Evolutionary conservation across 2,888 invertebrate species (phyloP).

Genomic region (Seira sanloemensis): DNA sequence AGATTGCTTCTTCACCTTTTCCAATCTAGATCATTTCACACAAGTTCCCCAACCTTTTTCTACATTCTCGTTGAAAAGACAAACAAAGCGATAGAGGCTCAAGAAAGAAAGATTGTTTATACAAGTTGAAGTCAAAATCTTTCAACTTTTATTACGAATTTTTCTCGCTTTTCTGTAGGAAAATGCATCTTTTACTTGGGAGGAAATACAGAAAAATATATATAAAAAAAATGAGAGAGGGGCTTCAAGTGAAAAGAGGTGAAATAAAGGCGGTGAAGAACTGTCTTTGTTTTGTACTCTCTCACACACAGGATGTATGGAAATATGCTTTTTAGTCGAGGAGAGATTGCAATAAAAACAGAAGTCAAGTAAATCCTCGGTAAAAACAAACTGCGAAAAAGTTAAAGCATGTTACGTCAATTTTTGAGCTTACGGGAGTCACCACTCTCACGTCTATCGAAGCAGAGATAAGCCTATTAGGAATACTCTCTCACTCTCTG

Average conservation of each 20-base stretch:
- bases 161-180: neutral
- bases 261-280: neutral
- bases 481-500: neutral
- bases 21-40: neutral
- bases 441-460: neutral
- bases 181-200: conserved; percentile 2
- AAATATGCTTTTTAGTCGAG: neutral
- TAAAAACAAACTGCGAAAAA: neutral
- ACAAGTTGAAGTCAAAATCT: conserved; percentile 65
- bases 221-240: neutral
- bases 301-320: neutral
- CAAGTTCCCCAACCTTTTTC: neutral
- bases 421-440: conserved; percentile 6
- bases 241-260: neutral
- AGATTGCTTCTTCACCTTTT: neutral
- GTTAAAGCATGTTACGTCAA: neutral
- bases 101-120: conserved; percentile 55
- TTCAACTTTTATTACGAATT: conserved; percentile 50
- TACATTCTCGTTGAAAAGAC: neutral
- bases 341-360: conserved; percentile 1
- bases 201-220: too few relatives aligned
- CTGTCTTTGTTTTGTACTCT: neutral
- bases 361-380: neutral
- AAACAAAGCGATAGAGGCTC: conserved; percentile 10
- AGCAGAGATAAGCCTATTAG: neutral